Base-by-base conservation (phyloP, 2,888 invertebrate genomes). In the Orthosia incerta region DNA sequence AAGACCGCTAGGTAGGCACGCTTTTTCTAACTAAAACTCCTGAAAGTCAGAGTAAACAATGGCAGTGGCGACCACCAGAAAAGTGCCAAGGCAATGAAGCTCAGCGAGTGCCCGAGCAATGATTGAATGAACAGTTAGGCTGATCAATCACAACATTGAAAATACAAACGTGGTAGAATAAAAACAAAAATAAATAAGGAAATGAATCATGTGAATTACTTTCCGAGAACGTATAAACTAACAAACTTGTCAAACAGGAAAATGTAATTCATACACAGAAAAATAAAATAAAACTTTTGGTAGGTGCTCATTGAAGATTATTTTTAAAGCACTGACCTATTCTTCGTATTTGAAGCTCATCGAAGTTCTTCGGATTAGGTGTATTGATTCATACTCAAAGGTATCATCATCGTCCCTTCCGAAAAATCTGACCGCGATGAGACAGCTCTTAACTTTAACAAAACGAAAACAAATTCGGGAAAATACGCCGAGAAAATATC, bases 331-430 rank as follows among this genome's bases (percentile, higher is more conserved):
- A 15, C 16, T 72, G 26, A 46, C 1, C 4, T 62, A n/a, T 51
- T 79, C 74, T 45, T 56, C 4, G 59, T 60, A 60, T 74, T 80
- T 64, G 39, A 61, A 61, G 55, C 20, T 55, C n/a, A n/a, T 23
- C 26, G 7, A 50, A 60, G 50, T 15, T 56, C 12, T 23, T 56
- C 15, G 31, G 26, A 51, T 31, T 31, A 56, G 50, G 45, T 16
- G 23, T 23, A 18, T 64, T 55, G 80, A 60, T 74, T 76, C 50
- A 65, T 51, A 31, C 3, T n/a, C 18, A 31, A 15, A 13, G 20
- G 13, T 46, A 51, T 69, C 5, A 26, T 18, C 13, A n/a, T 45
- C 16, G 9, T 11, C 13, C 11, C n/a, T 20, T 60, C 13, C n/a
- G 4, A 26, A 20, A 53, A 20, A 11, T 53, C 51, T n/a, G 12